Evolutionary conservation across 1,140 invertebrate genomes (phyloP), one percentile per base, ranked within the genome.

Genomic region (Panagrolaimus sp.): DNA sequence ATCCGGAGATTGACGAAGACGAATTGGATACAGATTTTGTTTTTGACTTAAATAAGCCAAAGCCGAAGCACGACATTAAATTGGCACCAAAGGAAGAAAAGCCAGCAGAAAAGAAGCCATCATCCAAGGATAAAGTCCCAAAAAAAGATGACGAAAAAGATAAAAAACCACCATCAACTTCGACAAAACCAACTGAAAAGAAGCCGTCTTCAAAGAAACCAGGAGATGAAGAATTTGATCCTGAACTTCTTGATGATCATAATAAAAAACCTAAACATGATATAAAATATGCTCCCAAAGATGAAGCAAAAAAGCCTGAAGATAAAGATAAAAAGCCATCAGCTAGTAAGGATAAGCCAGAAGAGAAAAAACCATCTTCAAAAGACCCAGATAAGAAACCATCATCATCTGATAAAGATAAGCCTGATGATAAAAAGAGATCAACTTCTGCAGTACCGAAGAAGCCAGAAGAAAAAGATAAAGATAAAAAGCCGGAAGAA

Each of bases 1-100:
- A 58, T 2, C 52, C 52, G 4, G 52, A 58, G 32, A 38, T 38
- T 38, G 52, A 58, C 5, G 52, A 58, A 58, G 52, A 58, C 12
- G 52, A 58, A 8, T 21, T 58, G 52, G 52, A 58, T 17, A 58
- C 52, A 3, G 52, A 58, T 24, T 28, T 58, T 24, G 52, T 58
- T 21, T 38, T 38, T 7, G 32, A 38, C 32, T 38, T 21, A n/a
- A 24, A 17, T 58, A 21, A 58, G 52, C 52, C 21, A 21, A 58
- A 58, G 8, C 52, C 52, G 17, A 58, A 58, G 17, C 52, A 58
- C 17, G 52, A 58, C 17, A 58, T 58, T 12, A 58, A 58, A 58
- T 26, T 28, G 12, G 52, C 28, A 12, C 52, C 52, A 17, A 58
- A 58, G 17, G 52, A 58, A 8, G 52, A 58, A 3, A 58, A 58